Percentiles rank a stretch among this genome's conserved stretches.
phyloP scores from a whole-genome alignment of 2,113 vertebrate genomes.

The Aptenodytes forsteri region DNA sequence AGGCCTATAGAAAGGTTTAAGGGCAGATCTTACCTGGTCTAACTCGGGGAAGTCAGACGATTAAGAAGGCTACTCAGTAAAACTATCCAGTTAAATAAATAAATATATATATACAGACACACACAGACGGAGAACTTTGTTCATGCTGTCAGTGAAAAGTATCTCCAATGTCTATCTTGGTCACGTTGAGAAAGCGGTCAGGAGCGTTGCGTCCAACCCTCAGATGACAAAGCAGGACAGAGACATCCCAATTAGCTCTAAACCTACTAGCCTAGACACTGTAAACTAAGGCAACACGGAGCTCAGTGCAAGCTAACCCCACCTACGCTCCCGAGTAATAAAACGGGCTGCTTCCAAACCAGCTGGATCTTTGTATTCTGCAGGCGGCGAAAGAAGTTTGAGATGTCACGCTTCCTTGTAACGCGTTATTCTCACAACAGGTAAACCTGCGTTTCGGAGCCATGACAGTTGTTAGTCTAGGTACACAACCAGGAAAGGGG shows the following conservation, averaged over 20 bases:
- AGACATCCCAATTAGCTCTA: background rate
- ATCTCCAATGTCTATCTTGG: background rate
- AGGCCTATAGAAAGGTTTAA: background rate
- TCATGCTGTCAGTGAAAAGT: background rate
- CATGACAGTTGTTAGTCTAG: background rate
- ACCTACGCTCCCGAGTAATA: accelerated
- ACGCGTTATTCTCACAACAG: background rate
- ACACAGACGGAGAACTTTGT: background rate
- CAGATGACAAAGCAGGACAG: background rate
- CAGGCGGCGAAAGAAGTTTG: background rate
- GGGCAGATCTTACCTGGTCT: background rate
- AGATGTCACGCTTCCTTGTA: background rate
- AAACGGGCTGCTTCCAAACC: accelerated
- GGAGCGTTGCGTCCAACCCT: background rate
- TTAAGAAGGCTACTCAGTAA: background rate
- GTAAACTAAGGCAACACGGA: background rate
- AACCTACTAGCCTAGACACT: background rate
- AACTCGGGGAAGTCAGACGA: background rate
- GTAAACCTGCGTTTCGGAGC: background rate
- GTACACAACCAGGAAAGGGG: background rate
- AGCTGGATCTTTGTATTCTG: background rate
- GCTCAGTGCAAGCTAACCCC: background rate
- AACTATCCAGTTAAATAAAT: background rate
- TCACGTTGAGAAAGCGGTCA: accelerated
- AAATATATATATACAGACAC: background rate